Evolutionary conservation across 2,797 vertebrate species (phyloP).

Genomic region (Phalloptychus januarius): DNA sequence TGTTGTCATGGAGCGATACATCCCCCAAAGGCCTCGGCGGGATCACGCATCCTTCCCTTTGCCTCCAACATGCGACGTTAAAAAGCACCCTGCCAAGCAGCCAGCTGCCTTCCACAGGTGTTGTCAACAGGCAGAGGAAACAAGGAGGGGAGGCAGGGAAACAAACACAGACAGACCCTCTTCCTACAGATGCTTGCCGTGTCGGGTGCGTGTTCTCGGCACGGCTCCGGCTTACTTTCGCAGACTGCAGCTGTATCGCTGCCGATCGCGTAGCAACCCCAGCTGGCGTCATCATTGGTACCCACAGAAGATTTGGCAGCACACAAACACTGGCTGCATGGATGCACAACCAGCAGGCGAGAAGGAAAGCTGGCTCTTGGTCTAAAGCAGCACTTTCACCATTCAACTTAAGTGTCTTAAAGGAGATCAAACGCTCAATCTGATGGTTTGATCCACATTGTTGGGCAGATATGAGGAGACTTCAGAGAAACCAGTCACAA

Average conservation of each 20-base stretch:
- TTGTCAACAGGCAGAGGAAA: constrained; percentile 52
- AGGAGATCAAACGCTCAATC: background rate
- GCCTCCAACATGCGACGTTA: constrained; percentile 22
- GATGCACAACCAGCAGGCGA: constrained; percentile 1
- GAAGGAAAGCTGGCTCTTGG: constrained; percentile 1
- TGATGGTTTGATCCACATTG: background rate
- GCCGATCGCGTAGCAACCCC: constrained; percentile 54
- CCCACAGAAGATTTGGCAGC: constrained; percentile 30
- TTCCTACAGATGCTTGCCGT: constrained; percentile 13
- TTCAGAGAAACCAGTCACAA: background rate
- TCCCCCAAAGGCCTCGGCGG: constrained; percentile 57
- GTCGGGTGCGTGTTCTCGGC: constrained; percentile 23
- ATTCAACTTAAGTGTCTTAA: background rate
- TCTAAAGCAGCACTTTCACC: constrained; percentile 8
- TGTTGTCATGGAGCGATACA: constrained; percentile 71
- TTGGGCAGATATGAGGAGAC: background rate
- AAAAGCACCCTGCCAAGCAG: constrained; percentile 49
- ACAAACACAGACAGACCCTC: constrained; percentile 42
- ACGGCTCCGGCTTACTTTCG: constrained; percentile 8
- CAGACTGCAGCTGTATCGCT: constrained; percentile 33
- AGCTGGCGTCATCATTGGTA: constrained; percentile 38
- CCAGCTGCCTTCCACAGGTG: constrained; percentile 74
- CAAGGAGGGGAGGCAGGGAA: constrained; percentile 21
- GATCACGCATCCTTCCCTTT: constrained; percentile 39
- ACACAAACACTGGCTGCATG: constrained; percentile 34